A percentile compares a stretch with the other conserved stretches of the same genome.
phyloP scores from a whole-genome alignment of 2,888 invertebrate genomes.

The Agrochola circellaris region DNA sequence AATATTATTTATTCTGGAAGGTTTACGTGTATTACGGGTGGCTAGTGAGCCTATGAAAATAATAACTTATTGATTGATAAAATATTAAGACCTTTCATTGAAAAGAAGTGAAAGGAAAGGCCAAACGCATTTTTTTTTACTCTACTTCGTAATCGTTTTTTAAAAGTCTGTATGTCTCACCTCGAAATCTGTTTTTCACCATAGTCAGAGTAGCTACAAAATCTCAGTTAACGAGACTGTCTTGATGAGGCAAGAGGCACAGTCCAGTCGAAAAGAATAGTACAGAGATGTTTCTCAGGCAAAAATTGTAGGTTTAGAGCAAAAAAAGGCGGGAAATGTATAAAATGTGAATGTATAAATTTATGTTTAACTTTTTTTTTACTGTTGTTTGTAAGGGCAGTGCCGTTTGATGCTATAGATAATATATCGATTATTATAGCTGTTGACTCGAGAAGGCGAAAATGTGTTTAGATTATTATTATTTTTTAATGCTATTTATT shows the following conservation, averaged over 20 bases:
- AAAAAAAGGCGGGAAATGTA: slow-evolving; percentile 38
- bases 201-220: neutral
- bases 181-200: neutral
- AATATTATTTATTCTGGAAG: neutral
- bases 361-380: slow-evolving; percentile 27
- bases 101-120: slow-evolving; percentile 9
- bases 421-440: slow-evolving; percentile 37
- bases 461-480: slow-evolving; percentile 24
- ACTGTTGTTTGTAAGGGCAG: slow-evolving; percentile 41
- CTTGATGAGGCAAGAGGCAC: slow-evolving; percentile 7
- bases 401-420: slow-evolving; percentile 49
- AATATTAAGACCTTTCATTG: neutral
- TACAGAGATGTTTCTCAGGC: slow-evolving; percentile 54
- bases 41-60: neutral
- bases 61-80: neutral
- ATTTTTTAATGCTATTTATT: neutral
- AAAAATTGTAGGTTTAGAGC: slow-evolving; percentile 30
- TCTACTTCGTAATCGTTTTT: neutral
- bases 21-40: too few species aligned
- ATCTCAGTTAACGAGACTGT: slow-evolving; percentile 15
- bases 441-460: slow-evolving; percentile 38
- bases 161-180: neutral
- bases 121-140: neutral
- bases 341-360: slow-evolving; percentile 40
- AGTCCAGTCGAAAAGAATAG: slow-evolving; percentile 40